Percentiles rank a stretch among this genome's conserved stretches.
These are phyloP conservation scores for Macroglossus sobrinus DNA, from an alignment of 2,113 vertebrate species.

Conservation along the genomic window DNA sequence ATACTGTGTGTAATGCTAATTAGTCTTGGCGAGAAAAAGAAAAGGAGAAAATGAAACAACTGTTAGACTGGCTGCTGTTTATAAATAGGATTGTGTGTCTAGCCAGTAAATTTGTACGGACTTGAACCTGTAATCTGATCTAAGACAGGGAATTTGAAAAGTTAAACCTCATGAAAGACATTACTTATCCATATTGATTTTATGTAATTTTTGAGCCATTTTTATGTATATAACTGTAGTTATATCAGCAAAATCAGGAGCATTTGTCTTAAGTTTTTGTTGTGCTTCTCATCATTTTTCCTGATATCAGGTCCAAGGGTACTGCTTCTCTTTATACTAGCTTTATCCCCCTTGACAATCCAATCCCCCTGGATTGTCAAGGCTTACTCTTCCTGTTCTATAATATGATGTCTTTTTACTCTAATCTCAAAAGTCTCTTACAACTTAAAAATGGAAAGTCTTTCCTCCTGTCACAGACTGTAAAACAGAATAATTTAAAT, in stretches of 20 bases:
- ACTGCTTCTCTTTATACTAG: neutral
- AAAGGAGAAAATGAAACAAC: constrained; percentile 41
- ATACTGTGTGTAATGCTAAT: constrained; percentile 63
- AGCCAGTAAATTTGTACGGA: neutral
- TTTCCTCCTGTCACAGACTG: neutral
- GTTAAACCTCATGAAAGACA: neutral
- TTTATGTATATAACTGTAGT: neutral
- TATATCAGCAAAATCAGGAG: neutral
- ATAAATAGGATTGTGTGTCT: neutral
- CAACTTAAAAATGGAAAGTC: neutral
- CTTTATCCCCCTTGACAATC: constrained; percentile 20
- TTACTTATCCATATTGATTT: constrained; percentile 9
- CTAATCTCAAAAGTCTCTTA: constrained; percentile 3
- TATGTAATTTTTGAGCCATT: neutral
- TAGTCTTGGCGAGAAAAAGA: constrained; percentile 45
- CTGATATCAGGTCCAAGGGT: neutral
- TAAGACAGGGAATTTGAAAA: neutral
- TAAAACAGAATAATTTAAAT: constrained; percentile 17
- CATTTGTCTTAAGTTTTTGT: constrained; percentile 37
- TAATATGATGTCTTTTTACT: neutral
- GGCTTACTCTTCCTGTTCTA: neutral
- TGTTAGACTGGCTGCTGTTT: constrained; percentile 13
- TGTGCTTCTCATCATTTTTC: constrained; percentile 32
- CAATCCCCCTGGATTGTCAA: neutral
- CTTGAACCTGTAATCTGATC: neutral